Percentiles rank a stretch among this genome's conserved stretches.
phyloP scores from a whole-genome alignment of 2,797 vertebrate species.

The Zalophus californianus region DNA sequence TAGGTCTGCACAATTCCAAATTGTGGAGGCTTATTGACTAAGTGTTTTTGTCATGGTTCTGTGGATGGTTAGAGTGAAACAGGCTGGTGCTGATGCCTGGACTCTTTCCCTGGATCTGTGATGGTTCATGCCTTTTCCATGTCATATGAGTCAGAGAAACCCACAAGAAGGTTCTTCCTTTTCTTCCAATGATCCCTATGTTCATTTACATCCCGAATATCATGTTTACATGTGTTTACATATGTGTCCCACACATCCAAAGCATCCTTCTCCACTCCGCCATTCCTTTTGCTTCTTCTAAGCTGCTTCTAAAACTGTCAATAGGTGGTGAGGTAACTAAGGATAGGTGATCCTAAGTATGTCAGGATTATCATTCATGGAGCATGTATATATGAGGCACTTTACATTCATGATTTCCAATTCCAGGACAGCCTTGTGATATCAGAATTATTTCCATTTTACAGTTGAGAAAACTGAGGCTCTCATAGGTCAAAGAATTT shows the following conservation, averaged over 20 bases:
- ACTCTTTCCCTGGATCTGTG: background rate
- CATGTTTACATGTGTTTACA: background rate
- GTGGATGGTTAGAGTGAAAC: background rate
- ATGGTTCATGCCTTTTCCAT: background rate
- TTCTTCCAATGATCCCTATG: background rate
- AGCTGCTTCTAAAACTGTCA: background rate
- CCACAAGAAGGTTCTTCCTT: background rate
- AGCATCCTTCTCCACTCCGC: background rate
- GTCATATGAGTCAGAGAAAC: background rate
- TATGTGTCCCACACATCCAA: background rate
- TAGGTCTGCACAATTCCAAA: background rate
- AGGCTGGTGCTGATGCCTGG: background rate
- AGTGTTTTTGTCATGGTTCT: background rate
- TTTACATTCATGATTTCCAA: background rate
- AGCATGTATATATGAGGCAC: background rate
- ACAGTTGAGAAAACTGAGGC: background rate
- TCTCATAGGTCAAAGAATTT: background rate
- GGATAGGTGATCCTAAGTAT: background rate
- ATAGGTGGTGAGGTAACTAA: background rate
- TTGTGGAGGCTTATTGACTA: background rate
- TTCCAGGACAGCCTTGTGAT: background rate
- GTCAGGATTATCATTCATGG: background rate
- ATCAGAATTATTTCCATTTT: background rate
- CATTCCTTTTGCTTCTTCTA: background rate
- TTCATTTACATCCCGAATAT: background rate